A percentile compares a stretch with the other conserved stretches of the same genome.
phyloP scores from a whole-genome alignment of 2,113 vertebrate species.

The Anas platyrhynchos region DNA sequence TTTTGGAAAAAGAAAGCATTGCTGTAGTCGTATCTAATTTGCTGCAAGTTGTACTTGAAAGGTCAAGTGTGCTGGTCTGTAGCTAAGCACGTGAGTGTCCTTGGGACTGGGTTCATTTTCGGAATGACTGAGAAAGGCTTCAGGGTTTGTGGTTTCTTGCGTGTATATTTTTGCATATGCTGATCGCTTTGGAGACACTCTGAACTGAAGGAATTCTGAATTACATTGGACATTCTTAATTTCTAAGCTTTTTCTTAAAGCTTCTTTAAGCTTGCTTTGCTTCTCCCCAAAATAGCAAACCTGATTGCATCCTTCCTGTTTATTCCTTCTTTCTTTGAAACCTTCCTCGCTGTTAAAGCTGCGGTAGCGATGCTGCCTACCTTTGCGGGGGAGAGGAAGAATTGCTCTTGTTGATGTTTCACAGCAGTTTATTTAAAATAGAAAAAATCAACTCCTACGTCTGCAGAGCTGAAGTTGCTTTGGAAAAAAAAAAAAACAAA shows the following conservation, averaged over 20 bases:
- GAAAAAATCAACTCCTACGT: not conserved
- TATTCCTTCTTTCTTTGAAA: not conserved
- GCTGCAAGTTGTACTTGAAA: not conserved
- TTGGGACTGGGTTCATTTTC: not conserved
- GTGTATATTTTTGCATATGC: not conserved
- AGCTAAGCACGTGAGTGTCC: not conserved
- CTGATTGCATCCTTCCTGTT: not conserved
- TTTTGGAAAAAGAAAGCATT: not conserved
- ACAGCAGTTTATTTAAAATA: not conserved
- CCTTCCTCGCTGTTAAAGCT: not conserved
- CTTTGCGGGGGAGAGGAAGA: not conserved
- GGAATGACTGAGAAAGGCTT: too few relatives aligned
- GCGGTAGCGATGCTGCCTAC: not conserved
- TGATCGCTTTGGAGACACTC: not conserved
- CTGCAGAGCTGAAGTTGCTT: not conserved
- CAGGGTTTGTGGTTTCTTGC: not conserved
- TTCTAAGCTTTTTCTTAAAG: not conserved
- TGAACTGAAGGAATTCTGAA: not conserved
- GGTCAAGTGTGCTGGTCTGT: not conserved
- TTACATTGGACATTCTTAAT: not conserved
- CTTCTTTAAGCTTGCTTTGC: not conserved
- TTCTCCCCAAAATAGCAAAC: not conserved
- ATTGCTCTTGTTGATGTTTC: not conserved
- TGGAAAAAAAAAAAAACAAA: not conserved
- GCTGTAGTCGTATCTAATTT: accelerated